Percentiles rank a stretch among this genome's conserved stretches.
phyloP scores from a whole-genome alignment of 2,797 vertebrate genomes.

The Thaleichthys pacificus region DNA sequence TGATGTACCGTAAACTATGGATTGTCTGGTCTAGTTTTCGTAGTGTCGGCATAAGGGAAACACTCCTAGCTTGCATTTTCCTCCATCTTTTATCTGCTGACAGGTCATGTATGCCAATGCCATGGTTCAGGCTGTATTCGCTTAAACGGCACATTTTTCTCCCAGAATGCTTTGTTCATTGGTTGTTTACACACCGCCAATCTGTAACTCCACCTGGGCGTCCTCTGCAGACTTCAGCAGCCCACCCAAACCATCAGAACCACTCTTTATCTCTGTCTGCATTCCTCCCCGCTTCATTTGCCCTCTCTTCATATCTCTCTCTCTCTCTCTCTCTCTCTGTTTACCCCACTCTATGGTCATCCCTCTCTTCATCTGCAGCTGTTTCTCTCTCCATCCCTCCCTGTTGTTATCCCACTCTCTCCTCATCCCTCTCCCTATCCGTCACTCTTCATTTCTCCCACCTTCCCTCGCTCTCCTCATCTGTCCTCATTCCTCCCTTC shows the following conservation, averaged over 20 bases:
- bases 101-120: neutral
- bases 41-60: neutral
- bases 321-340: neutral
- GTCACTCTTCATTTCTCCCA: constrained; percentile 16
- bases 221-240: constrained; percentile 8
- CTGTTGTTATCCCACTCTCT: neutral
- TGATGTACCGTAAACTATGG: constrained; percentile 27
- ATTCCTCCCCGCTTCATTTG: constrained; percentile 38
- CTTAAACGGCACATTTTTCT: neutral
- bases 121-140: neutral
- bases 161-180: constrained; percentile 9
- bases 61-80: neutral
- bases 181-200: constrained; percentile 26
- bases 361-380: neutral
- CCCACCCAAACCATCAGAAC: constrained; percentile 25
- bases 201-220: constrained; percentile 9
- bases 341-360: neutral
- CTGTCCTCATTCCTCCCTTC: too few relatives aligned
- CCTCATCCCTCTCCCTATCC: neutral
- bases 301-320: neutral
- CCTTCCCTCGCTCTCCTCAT: too few relatives aligned
- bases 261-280: constrained; percentile 35
- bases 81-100: neutral
- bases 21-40: constrained; percentile 33
- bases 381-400: neutral